Evolutionary conservation across 1,140 invertebrate genomes (phyloP).

Genomic region (Choristoneura fumiferana): DNA sequence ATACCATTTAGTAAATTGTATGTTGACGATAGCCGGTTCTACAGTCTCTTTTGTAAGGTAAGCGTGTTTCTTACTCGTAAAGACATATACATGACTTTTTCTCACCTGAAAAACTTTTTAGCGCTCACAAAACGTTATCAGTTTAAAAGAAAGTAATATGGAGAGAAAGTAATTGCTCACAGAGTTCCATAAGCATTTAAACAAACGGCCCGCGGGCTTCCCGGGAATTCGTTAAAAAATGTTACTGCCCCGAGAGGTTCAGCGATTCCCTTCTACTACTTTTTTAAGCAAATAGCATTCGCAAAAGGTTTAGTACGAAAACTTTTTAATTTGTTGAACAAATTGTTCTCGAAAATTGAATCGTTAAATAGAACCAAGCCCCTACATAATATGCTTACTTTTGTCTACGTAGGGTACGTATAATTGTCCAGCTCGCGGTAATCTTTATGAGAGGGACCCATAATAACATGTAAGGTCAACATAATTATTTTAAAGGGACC

Average conservation of each 20-base stretch:
- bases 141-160: conserved; percentile 19
- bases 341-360: background rate
- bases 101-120: conserved; percentile 6
- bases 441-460: too few relatives aligned
- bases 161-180: conserved; percentile 21
- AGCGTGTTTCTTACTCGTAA: too few relatives aligned
- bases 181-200: conserved; percentile 26
- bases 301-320: conserved; percentile 10
- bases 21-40: too few relatives aligned
- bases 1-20: too few relatives aligned
- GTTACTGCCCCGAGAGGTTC: background rate
- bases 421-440: too few relatives aligned
- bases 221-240: conserved; percentile 12
- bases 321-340: conserved; percentile 17
- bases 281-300: conserved; percentile 10
- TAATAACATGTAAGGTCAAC: too few relatives aligned
- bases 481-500: too few relatives aligned
- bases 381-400: too few relatives aligned
- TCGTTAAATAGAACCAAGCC: too few relatives aligned
- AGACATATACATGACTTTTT: too few relatives aligned
- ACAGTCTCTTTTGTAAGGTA: too few relatives aligned
- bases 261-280: conserved; percentile 10
- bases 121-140: conserved; percentile 11
- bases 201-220: conserved; percentile 23
- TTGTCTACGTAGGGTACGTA: too few relatives aligned